Conservation (phyloP, 2,888 invertebrate species). For the Stenchaetothrips biformis region DNA sequence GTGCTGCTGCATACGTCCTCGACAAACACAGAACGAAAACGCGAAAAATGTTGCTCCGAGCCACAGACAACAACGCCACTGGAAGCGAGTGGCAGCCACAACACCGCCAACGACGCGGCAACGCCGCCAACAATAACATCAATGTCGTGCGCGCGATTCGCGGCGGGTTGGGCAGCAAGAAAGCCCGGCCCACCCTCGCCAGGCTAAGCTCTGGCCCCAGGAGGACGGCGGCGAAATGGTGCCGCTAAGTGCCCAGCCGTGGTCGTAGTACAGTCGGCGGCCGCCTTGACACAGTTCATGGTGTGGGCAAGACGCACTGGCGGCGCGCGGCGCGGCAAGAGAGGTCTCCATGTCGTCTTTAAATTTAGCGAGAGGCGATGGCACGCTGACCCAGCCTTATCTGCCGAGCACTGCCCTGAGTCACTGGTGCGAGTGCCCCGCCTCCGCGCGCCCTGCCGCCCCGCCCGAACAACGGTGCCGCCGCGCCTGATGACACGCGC, state of each 20-base stretch:
- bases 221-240: background rate
- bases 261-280: background rate
- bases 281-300: background rate
- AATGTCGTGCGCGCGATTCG: background rate
- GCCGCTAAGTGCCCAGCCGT: background rate
- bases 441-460: background rate
- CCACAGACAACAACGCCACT: no score
- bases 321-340: background rate
- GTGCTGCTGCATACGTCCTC: no score
- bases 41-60: no score
- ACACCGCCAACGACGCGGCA: no score
- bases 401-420: no score
- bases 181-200: background rate
- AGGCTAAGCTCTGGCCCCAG: background rate
- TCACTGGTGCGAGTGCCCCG: no score
- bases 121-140: no score
- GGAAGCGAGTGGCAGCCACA: no score
- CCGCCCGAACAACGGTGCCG: background rate
- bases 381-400: no score
- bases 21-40: no score
- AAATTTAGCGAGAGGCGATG: no score
- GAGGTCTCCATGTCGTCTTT: background rate
- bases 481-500: slow-evolving; percentile 21
- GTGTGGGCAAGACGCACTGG: background rate
- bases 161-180: background rate